phyloP scores from a whole-genome alignment of 2,888 invertebrate genomes.

The Molanna angustata region DNA sequence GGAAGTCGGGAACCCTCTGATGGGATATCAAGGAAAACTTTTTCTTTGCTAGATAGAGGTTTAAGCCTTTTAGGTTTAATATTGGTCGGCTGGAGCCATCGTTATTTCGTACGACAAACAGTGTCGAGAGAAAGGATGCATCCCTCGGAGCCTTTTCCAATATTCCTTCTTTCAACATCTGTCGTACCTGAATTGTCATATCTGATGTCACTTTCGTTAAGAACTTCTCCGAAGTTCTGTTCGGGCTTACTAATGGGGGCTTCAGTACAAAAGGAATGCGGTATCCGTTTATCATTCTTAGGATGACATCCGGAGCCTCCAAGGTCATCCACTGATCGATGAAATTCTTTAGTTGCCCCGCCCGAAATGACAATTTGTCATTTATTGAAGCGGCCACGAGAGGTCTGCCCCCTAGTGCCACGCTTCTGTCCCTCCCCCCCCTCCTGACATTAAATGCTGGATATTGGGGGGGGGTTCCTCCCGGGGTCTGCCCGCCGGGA shows the following conservation, averaged over 20 bases:
- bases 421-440: background rate
- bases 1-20: background rate
- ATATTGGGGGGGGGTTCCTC: background rate
- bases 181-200: background rate
- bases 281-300: background rate
- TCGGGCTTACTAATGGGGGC: background rate
- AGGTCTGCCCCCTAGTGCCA: background rate
- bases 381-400: background rate
- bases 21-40: background rate
- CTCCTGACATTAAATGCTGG: background rate
- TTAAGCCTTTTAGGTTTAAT: background rate
- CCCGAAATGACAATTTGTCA: background rate
- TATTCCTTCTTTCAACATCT: background rate
- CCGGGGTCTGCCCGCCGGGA: background rate
- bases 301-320: background rate
- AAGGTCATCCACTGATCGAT: background rate
- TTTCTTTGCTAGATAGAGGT: background rate
- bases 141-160: background rate
- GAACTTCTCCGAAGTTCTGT: background rate
- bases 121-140: background rate
- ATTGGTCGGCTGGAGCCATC: background rate
- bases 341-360: background rate
- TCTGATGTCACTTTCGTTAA: background rate
- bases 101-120: background rate
- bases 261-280: background rate